Conservation (phyloP, 2,113 vertebrate genomes). For the Sigmodon hispidus region DNA sequence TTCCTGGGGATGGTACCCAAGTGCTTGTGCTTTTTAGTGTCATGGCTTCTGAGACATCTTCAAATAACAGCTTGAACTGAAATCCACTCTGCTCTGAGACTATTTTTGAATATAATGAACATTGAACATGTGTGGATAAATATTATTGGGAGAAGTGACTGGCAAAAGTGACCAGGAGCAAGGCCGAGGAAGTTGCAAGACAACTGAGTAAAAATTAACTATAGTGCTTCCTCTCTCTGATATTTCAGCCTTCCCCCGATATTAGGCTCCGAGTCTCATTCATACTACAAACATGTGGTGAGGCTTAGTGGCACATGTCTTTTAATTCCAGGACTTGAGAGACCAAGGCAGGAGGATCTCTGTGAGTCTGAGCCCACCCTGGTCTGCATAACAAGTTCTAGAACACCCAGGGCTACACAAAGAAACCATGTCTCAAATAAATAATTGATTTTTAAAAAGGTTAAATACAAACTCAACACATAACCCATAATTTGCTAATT, state of each 20-base stretch:
- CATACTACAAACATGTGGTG: too few relatives aligned
- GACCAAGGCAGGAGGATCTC: too few relatives aligned
- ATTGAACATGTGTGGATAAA: too few relatives aligned
- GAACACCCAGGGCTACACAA: neutral
- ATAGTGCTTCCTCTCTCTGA: too few relatives aligned
- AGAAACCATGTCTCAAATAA: neutral
- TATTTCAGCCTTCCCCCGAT: too few relatives aligned
- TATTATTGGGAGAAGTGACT: too few relatives aligned
- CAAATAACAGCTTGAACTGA: slow-evolving; percentile 20
- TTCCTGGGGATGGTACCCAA: neutral
- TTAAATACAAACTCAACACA: slow-evolving; percentile 31
- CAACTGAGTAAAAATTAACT: too few relatives aligned
- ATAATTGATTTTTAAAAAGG: neutral
- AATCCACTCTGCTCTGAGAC: neutral
- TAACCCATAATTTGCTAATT: slow-evolving; percentile 40
- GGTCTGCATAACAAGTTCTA: neutral
- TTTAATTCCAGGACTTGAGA: neutral
- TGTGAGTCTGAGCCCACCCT: too few relatives aligned
- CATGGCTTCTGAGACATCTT: neutral
- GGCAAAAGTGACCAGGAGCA: too few relatives aligned
- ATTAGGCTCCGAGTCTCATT: too few relatives aligned
- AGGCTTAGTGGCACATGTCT: neutral
- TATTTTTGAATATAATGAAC: slow-evolving; percentile 41
- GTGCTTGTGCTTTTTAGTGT: neutral
- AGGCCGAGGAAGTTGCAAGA: too few relatives aligned